Evolutionary conservation across 1,140 invertebrate genomes (phyloP), one percentile per base, ranked within the genome.

Genomic region (Camponotus pennsylvanicus): DNA sequence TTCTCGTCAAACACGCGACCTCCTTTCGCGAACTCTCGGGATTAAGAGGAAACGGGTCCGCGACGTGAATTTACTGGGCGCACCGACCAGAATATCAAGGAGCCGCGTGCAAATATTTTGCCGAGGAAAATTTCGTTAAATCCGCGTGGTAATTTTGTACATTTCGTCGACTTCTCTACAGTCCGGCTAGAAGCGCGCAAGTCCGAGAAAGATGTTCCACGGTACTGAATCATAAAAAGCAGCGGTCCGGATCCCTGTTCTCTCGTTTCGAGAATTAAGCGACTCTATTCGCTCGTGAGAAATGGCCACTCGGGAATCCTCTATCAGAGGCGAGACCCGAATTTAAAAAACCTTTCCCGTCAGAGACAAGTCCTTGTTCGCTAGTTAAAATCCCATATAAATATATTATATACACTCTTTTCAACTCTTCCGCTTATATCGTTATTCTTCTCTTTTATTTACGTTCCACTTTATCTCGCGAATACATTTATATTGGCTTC

Each of bases 241-340:
- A 27, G 78, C n/a, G 73, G 9, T 45, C 75, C 34, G 75, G 34
- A 59, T 21, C 57, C 34, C 59, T 40, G 63, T 66, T 64, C 73
- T 52, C 61, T 78, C 73, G 61, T 79, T 18, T 77, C 71, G 61
- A 64, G 79, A 83, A 75, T 83, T 75, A 83, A 83, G 75, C 79
- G 69, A 83, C 69, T 83, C 79, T 83, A 63, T 83, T 83, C 55
- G 69, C 40, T 55, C 69, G 69, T 83, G 69, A 83, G 69, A 83
- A 83, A 83, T 83, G 73, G 79, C 55, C 79, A 83, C 69, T 83
- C 69, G 69, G 69, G 79, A 18, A 83, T 83, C 45, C 55, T 61
- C 79, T 83, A 83, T 85, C 75, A 78, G 75, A 18, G 34, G 73
- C 75, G 61, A 80, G 83, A 77, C 42, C 34, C 59, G 75, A 85